Evolutionary conservation across 2,113 vertebrate genomes (phyloP), one percentile per base, ranked within the genome.

Genomic region (Scomber colias): DNA sequence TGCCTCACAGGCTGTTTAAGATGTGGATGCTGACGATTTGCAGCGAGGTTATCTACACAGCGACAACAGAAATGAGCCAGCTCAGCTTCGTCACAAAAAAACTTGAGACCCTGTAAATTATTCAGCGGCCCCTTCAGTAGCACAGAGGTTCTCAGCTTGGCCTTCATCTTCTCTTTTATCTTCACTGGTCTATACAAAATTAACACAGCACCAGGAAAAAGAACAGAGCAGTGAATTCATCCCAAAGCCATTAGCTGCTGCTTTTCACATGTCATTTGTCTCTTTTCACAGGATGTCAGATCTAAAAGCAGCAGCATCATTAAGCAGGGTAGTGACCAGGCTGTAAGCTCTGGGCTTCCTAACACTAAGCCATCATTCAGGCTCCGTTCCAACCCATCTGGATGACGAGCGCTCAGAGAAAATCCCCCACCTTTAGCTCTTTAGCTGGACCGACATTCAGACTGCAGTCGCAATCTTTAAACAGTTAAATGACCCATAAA

Each of bases 311-410:
- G 84, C 2, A 27, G 77, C 77, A 77, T 83, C 66, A 71, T 81
- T 78, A 82, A 63, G 83, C 64, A 57, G 74, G 19, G 30, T 19
- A 71, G 65, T 71, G 78, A 73, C 64, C 76, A 27, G 54, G 12
- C 66, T 27, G 56, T 72, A 75, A 78, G 82, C 83, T 75, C 53
- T 31, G 57, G 31, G 68, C 84, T 66, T 83, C 64, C 69, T 51
- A 51, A 65, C 81, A 61, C 82, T 90, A 90, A 93, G 89, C 87
- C 86, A 24, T 13, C 35, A 2, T 75, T 70, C 69, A 75, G 86
- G 89, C 90, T 70, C 51, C 5, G 17, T 73, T 88, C 88, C 89
- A 92, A 72, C 56, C 75, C 87, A 91, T 92, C 86, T 92, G 89
- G 86, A 75, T 85, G 66, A 79, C 15, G 13, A 71, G 69, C 1